Evolutionary conservation across 2,888 invertebrate genomes (phyloP).

Genomic region (Leptopilina syphax): DNA sequence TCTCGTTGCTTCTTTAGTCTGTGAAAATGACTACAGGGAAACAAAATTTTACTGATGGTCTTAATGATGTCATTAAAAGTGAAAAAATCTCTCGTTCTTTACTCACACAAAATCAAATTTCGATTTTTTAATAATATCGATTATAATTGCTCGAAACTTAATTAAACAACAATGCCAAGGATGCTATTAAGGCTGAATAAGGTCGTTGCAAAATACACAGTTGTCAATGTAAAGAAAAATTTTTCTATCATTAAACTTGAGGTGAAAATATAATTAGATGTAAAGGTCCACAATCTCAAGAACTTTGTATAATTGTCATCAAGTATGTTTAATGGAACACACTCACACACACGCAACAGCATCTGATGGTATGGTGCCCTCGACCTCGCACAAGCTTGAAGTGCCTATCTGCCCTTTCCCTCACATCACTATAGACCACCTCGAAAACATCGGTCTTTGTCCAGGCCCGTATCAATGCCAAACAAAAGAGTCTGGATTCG

Average conservation of each 20-base stretch:
- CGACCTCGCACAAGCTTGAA: slow-evolving; percentile 35
- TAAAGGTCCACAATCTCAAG: background rate
- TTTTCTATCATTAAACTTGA: slow-evolving; percentile 13
- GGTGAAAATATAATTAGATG: background rate
- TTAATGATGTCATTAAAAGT: background rate
- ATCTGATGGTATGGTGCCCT: slow-evolving; percentile 18
- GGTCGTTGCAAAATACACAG: background rate
- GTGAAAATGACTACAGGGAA: background rate
- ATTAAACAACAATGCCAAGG: no score
- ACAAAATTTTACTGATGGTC: background rate
- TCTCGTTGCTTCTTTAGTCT: slow-evolving; percentile 2
- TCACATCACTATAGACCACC: slow-evolving; percentile 51
- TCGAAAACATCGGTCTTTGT: slow-evolving; percentile 59
- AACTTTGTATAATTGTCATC: slow-evolving; percentile 27
- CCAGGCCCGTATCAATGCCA: slow-evolving; percentile 49
- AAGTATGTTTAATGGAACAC: slow-evolving; percentile 18
- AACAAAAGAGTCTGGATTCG: slow-evolving; percentile 55
- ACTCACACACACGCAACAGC: background rate
- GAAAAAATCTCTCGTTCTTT: background rate
- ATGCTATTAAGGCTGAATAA: background rate
- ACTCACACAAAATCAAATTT: no score
- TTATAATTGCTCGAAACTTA: no score
- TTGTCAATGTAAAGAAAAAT: background rate
- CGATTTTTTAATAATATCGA: no score
- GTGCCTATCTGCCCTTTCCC: slow-evolving; percentile 47